Base-by-base conservation (phyloP, 1,140 invertebrate species). In the Sycobia sp. region DNA sequence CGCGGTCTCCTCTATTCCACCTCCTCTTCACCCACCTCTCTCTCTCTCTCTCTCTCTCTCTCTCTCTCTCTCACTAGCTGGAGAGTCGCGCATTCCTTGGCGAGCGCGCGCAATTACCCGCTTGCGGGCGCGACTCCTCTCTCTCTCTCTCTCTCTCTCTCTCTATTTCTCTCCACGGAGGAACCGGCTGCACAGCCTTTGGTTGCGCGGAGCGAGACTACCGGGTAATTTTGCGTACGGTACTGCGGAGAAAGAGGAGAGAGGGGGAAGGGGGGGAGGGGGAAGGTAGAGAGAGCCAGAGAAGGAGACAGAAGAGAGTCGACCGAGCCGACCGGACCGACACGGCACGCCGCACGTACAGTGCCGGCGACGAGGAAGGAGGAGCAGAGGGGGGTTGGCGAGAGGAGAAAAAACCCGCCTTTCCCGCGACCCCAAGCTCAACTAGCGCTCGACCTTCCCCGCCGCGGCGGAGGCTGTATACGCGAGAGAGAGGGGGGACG, bases 191-290 rank as follows among this genome's bases (percentile, higher is more conserved):
- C 29, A 11, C 29, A 4, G 29, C 29, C 29, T n/a, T n/a, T n/a
- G n/a, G n/a, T n/a, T n/a, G n/a, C 29, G 29, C 29, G 29, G 44
- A 20, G 53, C 43, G 44, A n/a, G 54, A 64, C 62, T 64, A 64
- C 62, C 62, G 62, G 62, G 62, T 64, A 64, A 64, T 64, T 64
- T 64, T 64, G 62, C 54, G 54, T 57, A 64, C 62, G 54, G 54
- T 46, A 56, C 62, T 56, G 22, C 32, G 46, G 22, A 13, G 36
- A 4, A 7, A 14, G 36, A 23, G 14, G 8, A 32, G 0, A 11
- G 7, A 16, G 16, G 16, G 2, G 29, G 22, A 13, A n/a, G 9
- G 10, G 23, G 1, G 57, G 57, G 4, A 39, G 44, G 51, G 11
- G 16, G 4, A 22, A 39, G n/a, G n/a, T n/a, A n/a, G n/a, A n/a